Evolutionary conservation across 2,888 invertebrate species (phyloP).

Genomic region (Hoplodrina ambigua): DNA sequence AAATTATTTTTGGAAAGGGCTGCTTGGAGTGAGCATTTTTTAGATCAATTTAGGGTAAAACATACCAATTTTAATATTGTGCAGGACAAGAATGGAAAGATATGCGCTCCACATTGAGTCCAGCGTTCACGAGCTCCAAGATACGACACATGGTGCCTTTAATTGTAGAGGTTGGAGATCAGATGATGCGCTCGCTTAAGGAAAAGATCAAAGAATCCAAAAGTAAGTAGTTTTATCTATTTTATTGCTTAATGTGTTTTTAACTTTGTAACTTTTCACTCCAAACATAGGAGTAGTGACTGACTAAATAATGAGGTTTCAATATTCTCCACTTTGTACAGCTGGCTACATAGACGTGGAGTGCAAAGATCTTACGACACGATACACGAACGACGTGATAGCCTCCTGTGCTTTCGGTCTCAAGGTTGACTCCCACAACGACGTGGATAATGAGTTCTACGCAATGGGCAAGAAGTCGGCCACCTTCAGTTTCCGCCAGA

Average conservation of each 20-base stretch:
- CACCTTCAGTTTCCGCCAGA: slow-evolving; percentile 60
- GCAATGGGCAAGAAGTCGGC: slow-evolving; percentile 84
- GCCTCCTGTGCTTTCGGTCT: slow-evolving; percentile 88
- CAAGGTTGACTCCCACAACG: slow-evolving; percentile 88
- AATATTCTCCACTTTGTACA: slow-evolving; percentile 30
- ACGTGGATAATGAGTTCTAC: slow-evolving; percentile 89
- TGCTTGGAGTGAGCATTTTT: too few relatives aligned
- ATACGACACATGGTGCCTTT: slow-evolving; percentile 83
- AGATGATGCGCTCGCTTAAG: slow-evolving; percentile 74
- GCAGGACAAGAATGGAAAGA: slow-evolving; percentile 83
- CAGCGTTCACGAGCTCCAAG: slow-evolving; percentile 88
- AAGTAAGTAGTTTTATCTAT: slow-evolving; percentile 55
- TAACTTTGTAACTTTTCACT: too few relatives aligned
- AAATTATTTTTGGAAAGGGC: too few relatives aligned
- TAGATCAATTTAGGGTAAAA: neutral
- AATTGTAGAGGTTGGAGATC: slow-evolving; percentile 81
- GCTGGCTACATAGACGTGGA: slow-evolving; percentile 75
- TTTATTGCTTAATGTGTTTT: too few relatives aligned
- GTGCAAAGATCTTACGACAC: slow-evolving; percentile 81
- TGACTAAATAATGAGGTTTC: too few relatives aligned
- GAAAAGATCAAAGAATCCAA: slow-evolving; percentile 67
- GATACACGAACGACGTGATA: slow-evolving; percentile 88
- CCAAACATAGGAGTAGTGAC: too few relatives aligned
- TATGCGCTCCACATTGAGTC: slow-evolving; percentile 84
- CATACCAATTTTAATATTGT: neutral